phyloP scores from a whole-genome alignment of 2,888 invertebrate species.

The Dryobota labecula region DNA sequence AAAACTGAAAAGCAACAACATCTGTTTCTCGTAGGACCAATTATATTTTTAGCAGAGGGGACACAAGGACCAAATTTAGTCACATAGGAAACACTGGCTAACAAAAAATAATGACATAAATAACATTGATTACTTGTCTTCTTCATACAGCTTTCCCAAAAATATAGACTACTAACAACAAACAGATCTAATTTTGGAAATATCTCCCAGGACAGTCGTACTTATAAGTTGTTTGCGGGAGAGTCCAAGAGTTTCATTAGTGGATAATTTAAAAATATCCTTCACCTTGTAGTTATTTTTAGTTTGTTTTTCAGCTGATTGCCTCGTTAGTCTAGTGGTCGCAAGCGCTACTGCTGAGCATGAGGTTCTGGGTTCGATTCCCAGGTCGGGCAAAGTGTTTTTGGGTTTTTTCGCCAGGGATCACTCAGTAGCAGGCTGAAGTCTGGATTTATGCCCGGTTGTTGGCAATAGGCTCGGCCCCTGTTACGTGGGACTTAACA shows the following conservation, averaged over 20 bases:
- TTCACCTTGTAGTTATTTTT: neutral
- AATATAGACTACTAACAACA: neutral
- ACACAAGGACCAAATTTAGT: neutral
- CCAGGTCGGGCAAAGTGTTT: too few relatives aligned
- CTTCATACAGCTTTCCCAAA: neutral
- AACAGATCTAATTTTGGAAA: constrained; percentile 19
- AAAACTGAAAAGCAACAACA: neutral
- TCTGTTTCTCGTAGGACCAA: neutral
- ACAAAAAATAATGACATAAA: too few relatives aligned
- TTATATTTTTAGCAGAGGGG: neutral
- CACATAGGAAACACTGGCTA: too few relatives aligned
- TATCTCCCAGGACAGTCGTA: constrained; percentile 14
- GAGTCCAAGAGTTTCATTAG: neutral
- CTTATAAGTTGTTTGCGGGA: constrained; percentile 19
- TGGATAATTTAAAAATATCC: constrained; percentile 8
- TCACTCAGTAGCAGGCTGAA: too few relatives aligned
- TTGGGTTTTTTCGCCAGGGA: too few relatives aligned
- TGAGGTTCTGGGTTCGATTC: neutral
- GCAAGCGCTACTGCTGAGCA: too few relatives aligned
- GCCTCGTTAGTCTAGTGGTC: neutral
- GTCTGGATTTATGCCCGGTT: too few relatives aligned
- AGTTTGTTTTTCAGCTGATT: too few relatives aligned
- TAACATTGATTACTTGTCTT: neutral
- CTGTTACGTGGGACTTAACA: too few relatives aligned
- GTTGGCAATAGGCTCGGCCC: too few relatives aligned